Conservation (phyloP, 2,113 vertebrate genomes). For the Channa maculata region DNA sequence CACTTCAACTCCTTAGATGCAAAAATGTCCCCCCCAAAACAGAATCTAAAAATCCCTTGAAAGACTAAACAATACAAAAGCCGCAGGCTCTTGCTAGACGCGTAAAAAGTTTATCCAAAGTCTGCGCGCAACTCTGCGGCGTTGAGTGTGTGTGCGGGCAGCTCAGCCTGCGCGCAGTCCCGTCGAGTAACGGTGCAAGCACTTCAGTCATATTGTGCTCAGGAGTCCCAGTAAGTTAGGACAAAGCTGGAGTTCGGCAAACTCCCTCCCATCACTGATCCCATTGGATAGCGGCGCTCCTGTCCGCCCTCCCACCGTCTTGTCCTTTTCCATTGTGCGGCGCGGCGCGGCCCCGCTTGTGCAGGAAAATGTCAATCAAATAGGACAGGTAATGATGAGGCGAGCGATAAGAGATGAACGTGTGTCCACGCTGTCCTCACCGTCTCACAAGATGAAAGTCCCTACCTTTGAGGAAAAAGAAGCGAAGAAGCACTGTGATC, state of each 20-base stretch:
- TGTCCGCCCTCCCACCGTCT: slow-evolving; percentile 58
- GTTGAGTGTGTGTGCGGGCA: slow-evolving; percentile 27
- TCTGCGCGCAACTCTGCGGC: slow-evolving; percentile 20
- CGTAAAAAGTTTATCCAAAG: slow-evolving; percentile 59
- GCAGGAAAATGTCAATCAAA: slow-evolving; percentile 63
- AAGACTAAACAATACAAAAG: slow-evolving; percentile 12
- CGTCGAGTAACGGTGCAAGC: slow-evolving; percentile 78
- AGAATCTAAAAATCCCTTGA: slow-evolving; percentile 6
- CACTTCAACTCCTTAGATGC: slow-evolving; percentile 36
- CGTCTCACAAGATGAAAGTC: neutral
- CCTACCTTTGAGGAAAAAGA: too few relatives aligned
- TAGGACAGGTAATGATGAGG: slow-evolving; percentile 54
- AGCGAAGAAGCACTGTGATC: too few relatives aligned
- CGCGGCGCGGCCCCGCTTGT: slow-evolving; percentile 29
- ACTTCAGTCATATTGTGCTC: slow-evolving; percentile 78
- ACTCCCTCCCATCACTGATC: slow-evolving; percentile 77
- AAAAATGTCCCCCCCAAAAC: neutral
- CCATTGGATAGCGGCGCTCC: slow-evolving; percentile 71
- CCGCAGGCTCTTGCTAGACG: slow-evolving; percentile 17
- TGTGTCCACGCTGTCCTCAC: neutral
- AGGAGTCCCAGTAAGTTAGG: slow-evolving; percentile 76
- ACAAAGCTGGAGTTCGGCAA: slow-evolving; percentile 81
- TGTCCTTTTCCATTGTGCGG: slow-evolving; percentile 35
- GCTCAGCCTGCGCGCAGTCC: slow-evolving; percentile 67
- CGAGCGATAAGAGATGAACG: neutral